Evolutionary conservation across 2,113 vertebrate genomes (phyloP).

Genomic region (Brienomyrus brachyistius): DNA sequence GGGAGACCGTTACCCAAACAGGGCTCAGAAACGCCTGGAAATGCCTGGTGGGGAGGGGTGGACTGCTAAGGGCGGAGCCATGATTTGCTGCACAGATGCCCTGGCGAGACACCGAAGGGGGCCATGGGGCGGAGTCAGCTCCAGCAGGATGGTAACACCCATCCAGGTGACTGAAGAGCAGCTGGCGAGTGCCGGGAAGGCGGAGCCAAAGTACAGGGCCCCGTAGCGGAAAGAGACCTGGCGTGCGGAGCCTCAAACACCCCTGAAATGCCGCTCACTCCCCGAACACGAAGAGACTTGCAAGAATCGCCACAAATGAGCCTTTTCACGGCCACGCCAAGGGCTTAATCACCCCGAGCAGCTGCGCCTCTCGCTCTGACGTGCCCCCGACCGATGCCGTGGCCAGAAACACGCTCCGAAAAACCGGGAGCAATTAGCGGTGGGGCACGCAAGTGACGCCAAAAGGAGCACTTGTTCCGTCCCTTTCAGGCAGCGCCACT

Average conservation of each 20-base stretch:
- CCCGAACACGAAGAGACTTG: not conserved
- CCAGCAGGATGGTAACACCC: not conserved
- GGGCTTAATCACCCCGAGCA: not conserved
- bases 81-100: not conserved
- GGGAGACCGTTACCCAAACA: not conserved
- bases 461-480: not conserved
- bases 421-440: not conserved
- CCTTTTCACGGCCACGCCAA: not conserved
- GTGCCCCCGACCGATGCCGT: not conserved
- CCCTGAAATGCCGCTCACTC: not conserved
- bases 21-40: not conserved
- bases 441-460: not conserved
- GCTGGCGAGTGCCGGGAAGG: not conserved
- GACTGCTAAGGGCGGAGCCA: not conserved
- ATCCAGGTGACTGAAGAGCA: not conserved
- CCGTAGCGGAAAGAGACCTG: not conserved
- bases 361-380: not conserved
- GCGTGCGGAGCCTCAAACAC: not conserved
- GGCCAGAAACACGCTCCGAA: not conserved
- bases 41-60: not conserved
- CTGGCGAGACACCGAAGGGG: not conserved
- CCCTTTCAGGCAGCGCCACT: not conserved
- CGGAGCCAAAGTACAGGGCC: not conserved
- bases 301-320: slow-evolving; percentile 3
- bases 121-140: not conserved